These are phyloP conservation scores for Philotrypesis tridentata DNA, from an alignment of 1,140 invertebrate species.

Conservation along the genomic window DNA sequence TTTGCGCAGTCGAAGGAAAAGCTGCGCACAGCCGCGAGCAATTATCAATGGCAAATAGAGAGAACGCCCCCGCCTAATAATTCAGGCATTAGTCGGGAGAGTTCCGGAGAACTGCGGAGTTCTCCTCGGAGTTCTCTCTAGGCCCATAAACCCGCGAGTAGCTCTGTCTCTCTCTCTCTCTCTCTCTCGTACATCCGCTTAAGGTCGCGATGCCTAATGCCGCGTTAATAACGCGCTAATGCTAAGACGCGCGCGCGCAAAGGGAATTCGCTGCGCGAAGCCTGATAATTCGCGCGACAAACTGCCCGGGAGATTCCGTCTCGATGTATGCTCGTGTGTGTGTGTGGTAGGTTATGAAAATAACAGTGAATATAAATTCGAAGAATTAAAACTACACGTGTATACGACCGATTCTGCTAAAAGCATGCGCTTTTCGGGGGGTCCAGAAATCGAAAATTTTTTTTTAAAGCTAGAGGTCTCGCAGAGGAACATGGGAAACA, in stretches of 20 bases:
- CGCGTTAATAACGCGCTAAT: conserved; percentile 43
- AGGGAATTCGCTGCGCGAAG: conserved; percentile 13
- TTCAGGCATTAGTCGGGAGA: conserved; percentile 27
- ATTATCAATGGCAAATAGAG: conserved; percentile 35
- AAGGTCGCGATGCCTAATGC: conserved; percentile 34
- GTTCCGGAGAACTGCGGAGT: conserved; percentile 25
- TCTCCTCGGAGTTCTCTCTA: not conserved
- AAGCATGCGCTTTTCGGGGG: too few species aligned
- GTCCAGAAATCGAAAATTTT: too few species aligned
- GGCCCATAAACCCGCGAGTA: conserved; percentile 17
- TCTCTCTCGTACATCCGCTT: conserved; percentile 30
- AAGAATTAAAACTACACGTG: too few species aligned
- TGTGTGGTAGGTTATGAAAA: not conserved
- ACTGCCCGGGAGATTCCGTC: conserved; percentile 1
- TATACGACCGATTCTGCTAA: too few species aligned
- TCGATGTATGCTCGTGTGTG: too few species aligned
- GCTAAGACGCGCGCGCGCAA: conserved; percentile 1
- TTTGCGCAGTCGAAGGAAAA: not conserved
- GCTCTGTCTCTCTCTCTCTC: too few species aligned
- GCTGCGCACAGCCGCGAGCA: not conserved
- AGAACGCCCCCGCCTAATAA: conserved; percentile 18
- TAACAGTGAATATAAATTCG: too few species aligned
- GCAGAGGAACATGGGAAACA: too few species aligned
- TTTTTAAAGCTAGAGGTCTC: too few species aligned
- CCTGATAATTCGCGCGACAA: conserved; percentile 5